Evolutionary conservation across 2,888 invertebrate species (phyloP), one percentile per base, ranked within the genome.

Genomic region (Axea sp.): DNA sequence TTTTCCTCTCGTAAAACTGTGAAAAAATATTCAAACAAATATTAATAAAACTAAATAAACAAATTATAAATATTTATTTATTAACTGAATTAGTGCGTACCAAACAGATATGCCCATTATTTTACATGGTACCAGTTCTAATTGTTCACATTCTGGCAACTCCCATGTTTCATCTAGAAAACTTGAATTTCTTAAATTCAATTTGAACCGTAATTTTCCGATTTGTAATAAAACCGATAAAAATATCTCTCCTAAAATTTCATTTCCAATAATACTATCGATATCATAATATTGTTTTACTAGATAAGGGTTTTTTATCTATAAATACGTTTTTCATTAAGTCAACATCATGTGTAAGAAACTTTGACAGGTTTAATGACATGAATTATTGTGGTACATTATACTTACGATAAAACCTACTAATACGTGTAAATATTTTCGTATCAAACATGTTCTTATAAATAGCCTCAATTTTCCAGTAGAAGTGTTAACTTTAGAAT

Each of bases 101-200:
- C 90, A 90, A 26, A 92, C 88, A 77, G 90, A 90, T 49, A 93
- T 87, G 62, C 92, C 93, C 51, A 93, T 87, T 76, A 87, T 89
- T 78, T 88, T 89, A 81, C 91, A 91, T 19, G 92, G 92, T 55
- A 92, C 92, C 78, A 92, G 86, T 81, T 92, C 91, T 72, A 90
- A 85, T 60, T 87, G 86, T 26, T 88, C 81, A 62, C 89, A 88
- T 37, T 89, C 88, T 11, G 92, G 91, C 51, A 92, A 81, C 53
- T 88, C 88, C 92, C 92, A 93, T 0, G 91, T 90, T 41, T 89
- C 88, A 82, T 92, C 92, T 73, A 93, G 83, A 81, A 93, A 92
- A 62, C 90, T 89, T 1, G 90, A 86, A 83, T 92, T 92, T 77
- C 88, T 85, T 30, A 91, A 79, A 80, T 91, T 89, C 53, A 91